These are phyloP conservation scores for Andrena cerasifolii DNA, from an alignment of 1,140 invertebrate genomes.

Conservation along the genomic window DNA sequence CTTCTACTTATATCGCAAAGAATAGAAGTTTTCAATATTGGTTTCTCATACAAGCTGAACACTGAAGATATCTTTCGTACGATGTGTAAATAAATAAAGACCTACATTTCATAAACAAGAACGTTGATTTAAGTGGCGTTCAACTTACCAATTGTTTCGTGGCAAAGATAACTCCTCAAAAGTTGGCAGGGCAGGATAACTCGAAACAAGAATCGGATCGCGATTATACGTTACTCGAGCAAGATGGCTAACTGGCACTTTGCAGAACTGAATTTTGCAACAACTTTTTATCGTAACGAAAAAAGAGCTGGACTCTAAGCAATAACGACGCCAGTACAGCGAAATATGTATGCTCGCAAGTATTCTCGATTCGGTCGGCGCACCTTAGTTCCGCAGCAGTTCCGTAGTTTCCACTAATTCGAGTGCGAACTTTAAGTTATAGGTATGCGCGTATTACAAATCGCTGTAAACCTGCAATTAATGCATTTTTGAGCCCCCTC, in stretches of 20 bases:
- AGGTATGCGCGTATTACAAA: background rate
- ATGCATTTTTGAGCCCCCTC: slow-evolving; percentile 9
- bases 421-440: background rate
- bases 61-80: background rate
- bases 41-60: no score
- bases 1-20: background rate
- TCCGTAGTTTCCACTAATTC: background rate
- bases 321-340: background rate
- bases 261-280: background rate
- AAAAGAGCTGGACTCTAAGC: background rate
- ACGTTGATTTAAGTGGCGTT: background rate
- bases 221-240: background rate
- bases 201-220: background rate
- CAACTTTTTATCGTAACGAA: no score
- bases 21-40: background rate
- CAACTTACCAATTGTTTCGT: background rate
- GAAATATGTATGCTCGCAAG: background rate
- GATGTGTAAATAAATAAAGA: slow-evolving; percentile 8
- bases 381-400: no score
- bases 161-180: background rate
- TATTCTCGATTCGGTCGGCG: no score
- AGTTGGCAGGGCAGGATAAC: background rate
- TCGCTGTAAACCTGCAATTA: slow-evolving; percentile 1
- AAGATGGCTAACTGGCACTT: background rate
- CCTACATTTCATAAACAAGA: background rate